A percentile compares a stretch with the other conserved stretches of the same genome.
Conservation (phyloP, 2,797 vertebrate genomes). For the Phalanger gymnotis region DNA sequence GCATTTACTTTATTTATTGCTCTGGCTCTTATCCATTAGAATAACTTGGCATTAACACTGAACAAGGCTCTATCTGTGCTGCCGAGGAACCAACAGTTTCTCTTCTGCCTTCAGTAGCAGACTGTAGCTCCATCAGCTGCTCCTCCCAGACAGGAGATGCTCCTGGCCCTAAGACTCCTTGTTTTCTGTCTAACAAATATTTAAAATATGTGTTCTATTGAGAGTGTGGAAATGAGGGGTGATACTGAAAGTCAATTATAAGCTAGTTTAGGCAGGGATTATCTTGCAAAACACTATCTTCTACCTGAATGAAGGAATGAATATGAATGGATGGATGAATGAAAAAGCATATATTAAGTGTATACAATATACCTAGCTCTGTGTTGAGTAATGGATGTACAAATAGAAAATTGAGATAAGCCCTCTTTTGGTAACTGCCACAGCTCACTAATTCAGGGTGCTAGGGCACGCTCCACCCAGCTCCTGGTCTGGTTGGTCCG, state of each 20-base stretch:
- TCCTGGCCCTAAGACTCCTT: background rate
- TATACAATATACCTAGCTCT: background rate
- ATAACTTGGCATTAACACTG: conserved; percentile 27
- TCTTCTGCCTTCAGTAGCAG: accelerated
- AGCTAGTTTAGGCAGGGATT: conserved; percentile 33
- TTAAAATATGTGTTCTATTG: background rate
- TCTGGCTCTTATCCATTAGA: background rate
- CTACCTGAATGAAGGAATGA: conserved; percentile 42
- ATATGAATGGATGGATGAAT: conserved; percentile 19
- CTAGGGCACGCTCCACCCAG: no score
- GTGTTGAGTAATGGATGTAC: background rate
- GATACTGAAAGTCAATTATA: conserved; percentile 2
- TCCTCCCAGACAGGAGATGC: accelerated
- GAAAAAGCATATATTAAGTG: background rate
- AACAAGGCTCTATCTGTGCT: background rate
- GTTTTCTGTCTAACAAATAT: background rate
- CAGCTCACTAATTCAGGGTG: no score
- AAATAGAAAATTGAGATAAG: background rate
- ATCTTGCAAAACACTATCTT: conserved; percentile 53
- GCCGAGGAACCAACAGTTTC: background rate
- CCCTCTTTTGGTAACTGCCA: no score
- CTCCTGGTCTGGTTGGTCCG: no score
- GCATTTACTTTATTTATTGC: background rate
- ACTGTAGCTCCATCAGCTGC: accelerated
- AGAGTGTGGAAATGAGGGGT: conserved; percentile 17